Evolutionary conservation across 1,140 invertebrate species (phyloP).

Genomic region (Macrocentrus cingulum): DNA sequence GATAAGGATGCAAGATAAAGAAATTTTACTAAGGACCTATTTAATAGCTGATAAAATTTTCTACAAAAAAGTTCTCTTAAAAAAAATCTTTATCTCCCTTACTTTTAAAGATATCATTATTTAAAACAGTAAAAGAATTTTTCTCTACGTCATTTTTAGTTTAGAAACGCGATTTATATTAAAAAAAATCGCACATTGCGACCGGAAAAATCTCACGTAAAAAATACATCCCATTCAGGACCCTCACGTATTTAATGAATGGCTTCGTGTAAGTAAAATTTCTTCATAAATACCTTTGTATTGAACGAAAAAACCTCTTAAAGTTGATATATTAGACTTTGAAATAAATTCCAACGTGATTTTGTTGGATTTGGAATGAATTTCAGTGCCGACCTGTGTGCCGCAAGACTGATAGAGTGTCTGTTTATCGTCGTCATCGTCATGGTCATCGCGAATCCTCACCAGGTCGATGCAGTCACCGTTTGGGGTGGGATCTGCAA

Average conservation of each 20-base stretch:
- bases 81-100: too few species aligned
- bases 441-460: constrained; percentile 48
- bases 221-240: too few species aligned
- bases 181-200: too few species aligned
- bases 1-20: too few species aligned
- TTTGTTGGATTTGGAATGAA: constrained; percentile 50
- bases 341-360: constrained; percentile 52
- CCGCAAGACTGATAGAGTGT: constrained; percentile 53
- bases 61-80: too few species aligned
- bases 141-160: too few species aligned
- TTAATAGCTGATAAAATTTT: too few species aligned
- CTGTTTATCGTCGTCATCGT: constrained; percentile 45
- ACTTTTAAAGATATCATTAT: too few species aligned
- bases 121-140: too few species aligned
- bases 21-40: too few species aligned
- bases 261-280: constrained; percentile 9
- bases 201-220: too few species aligned
- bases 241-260: background rate
- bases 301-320: constrained; percentile 53
- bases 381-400: constrained; percentile 43
- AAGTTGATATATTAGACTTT: constrained; percentile 41
- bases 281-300: constrained; percentile 46
- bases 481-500: constrained; percentile 42
- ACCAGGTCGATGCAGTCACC: constrained; percentile 52
- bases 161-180: too few species aligned